Conservation (phyloP, 2,888 invertebrate species). For the Ptilodon capucinus region DNA sequence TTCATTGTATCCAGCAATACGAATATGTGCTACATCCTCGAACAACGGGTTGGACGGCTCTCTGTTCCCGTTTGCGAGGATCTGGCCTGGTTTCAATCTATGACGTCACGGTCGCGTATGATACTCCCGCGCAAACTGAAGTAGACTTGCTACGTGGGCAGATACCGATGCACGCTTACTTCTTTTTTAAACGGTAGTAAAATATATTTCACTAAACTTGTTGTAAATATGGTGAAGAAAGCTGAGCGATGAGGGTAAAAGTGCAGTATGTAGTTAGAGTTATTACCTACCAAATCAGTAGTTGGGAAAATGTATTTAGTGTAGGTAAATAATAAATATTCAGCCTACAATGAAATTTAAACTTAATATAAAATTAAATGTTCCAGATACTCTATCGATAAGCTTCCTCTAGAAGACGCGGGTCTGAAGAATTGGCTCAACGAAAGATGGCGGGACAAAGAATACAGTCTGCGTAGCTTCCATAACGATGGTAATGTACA, state of each 20-base stretch:
- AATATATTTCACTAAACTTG: background rate
- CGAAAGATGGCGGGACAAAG: conserved; percentile 86
- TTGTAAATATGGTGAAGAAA: background rate
- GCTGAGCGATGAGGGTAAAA: background rate
- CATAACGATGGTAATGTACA: conserved; percentile 80
- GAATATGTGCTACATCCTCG: conserved; percentile 93
- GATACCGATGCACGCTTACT: conserved; percentile 89
- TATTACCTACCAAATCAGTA: too few relatives aligned
- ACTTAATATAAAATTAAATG: background rate
- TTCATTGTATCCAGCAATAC: conserved; percentile 71
- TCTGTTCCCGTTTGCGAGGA: conserved; percentile 81
- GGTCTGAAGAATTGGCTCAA: conserved; percentile 85
- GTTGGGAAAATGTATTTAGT: too few relatives aligned
- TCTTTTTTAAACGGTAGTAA: conserved; percentile 86
- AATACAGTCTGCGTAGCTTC: conserved; percentile 83
- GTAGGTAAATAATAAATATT: too few relatives aligned
- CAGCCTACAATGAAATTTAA: background rate
- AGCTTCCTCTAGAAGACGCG: conserved; percentile 82
- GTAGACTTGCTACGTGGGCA: conserved; percentile 86
- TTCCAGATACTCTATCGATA: conserved; percentile 82
- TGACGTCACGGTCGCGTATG: conserved; percentile 93
- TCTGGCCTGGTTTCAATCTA: conserved; percentile 89
- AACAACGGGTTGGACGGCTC: conserved; percentile 89
- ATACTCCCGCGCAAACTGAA: conserved; percentile 89
- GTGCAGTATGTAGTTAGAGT: background rate